Evolutionary conservation across 2,113 vertebrate species (phyloP).

Genomic region (Dissostichus mawsoni): DNA sequence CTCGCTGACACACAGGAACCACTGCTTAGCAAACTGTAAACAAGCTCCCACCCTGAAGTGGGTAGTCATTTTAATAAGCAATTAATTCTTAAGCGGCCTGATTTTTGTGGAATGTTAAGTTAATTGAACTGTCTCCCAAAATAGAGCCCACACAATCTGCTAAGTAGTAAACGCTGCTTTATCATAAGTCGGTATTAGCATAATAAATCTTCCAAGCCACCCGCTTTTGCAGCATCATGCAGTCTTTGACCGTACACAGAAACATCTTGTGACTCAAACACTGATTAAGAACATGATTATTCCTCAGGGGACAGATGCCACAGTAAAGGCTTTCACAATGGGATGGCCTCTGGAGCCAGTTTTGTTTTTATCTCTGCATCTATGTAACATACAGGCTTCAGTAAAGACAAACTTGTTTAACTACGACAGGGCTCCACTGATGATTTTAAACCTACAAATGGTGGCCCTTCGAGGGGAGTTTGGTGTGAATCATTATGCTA

Average conservation of each 20-base stretch:
- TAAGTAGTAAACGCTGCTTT: constrained; percentile 63
- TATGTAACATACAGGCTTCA: constrained; percentile 32
- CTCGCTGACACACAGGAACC: constrained; percentile 54
- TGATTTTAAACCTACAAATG: constrained; percentile 77
- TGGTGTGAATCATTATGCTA: constrained; percentile 83
- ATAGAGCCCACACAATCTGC: constrained; percentile 65
- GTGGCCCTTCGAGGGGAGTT: constrained; percentile 76
- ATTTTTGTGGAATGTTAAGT: constrained; percentile 69
- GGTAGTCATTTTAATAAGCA: constrained; percentile 74
- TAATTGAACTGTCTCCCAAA: constrained; percentile 76
- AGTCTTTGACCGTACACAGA: constrained; percentile 35
- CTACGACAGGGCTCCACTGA: constrained; percentile 61
- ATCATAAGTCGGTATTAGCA: constrained; percentile 57
- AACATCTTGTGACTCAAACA: constrained; percentile 47
- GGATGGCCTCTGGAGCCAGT: constrained; percentile 17
- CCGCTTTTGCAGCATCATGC: constrained; percentile 48
- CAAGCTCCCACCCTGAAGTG: constrained; percentile 70
- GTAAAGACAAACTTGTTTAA: constrained; percentile 63
- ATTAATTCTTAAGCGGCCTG: constrained; percentile 76
- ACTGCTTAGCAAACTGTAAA: constrained; percentile 70
- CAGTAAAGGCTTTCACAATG: constrained; percentile 37
- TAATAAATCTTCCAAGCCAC: constrained; percentile 43
- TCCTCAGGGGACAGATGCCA: constrained; percentile 42
- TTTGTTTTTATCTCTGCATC: constrained; percentile 30
- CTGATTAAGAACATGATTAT: constrained; percentile 51